phyloP scores from a whole-genome alignment of 2,888 invertebrate species.

The Thyatira batis region DNA sequence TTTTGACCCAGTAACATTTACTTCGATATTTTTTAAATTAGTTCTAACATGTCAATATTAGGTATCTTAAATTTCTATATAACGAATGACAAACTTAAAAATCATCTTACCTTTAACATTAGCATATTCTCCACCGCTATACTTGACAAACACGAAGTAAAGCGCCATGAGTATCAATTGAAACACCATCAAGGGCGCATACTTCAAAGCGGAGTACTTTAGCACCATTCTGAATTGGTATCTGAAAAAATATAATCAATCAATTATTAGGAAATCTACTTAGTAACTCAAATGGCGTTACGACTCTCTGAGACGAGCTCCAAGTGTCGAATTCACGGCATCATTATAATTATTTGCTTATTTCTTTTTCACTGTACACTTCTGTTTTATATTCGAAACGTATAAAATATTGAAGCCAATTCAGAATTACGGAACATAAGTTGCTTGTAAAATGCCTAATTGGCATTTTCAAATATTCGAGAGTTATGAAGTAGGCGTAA shows the following conservation, averaged over 20 bases:
- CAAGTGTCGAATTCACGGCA: neutral
- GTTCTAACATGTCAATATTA: too few relatives aligned
- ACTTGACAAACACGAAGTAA: conserved; percentile 58
- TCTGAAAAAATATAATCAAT: conserved; percentile 26
- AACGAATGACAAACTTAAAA: conserved; percentile 1
- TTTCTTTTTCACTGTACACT: neutral
- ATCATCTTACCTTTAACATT: conserved; percentile 49
- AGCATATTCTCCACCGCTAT: conserved; percentile 45
- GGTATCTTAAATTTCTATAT: too few relatives aligned
- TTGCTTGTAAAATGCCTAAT: too few relatives aligned
- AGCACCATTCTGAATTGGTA: conserved; percentile 41
- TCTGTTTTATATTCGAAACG: neutral
- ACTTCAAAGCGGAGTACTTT: conserved; percentile 47
- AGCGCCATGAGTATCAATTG: conserved; percentile 61
- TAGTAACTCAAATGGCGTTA: neutral
- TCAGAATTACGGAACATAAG: too few relatives aligned
- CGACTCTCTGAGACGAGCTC: neutral
- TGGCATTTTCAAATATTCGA: too few relatives aligned
- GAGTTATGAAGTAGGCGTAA: too few relatives aligned
- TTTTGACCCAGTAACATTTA: too few relatives aligned
- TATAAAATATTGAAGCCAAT: neutral
- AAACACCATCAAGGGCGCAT: conserved; percentile 59
- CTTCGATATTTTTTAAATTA: too few relatives aligned
- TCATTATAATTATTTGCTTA: neutral
- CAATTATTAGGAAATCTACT: neutral